These are phyloP conservation scores for Perognathus longimembris DNA, from an alignment of 2,113 vertebrate genomes.

Conservation along the genomic window DNA sequence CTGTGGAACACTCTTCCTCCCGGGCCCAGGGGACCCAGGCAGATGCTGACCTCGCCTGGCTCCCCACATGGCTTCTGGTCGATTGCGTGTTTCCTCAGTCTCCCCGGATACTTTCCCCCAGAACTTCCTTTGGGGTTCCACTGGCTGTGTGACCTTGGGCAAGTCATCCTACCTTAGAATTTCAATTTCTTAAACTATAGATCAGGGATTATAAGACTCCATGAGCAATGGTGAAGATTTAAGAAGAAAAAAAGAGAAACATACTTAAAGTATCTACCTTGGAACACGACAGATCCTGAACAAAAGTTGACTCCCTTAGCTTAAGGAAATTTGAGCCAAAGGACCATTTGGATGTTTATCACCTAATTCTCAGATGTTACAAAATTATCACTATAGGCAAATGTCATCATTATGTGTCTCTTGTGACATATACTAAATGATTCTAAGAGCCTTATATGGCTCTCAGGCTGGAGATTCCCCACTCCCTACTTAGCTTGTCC, in stretches of 20 bases:
- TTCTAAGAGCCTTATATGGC: too few species aligned
- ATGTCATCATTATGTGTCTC: too few species aligned
- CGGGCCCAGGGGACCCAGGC: neutral
- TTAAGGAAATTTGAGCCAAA: too few species aligned
- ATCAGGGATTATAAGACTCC: neutral
- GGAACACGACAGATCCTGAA: constrained; percentile 9
- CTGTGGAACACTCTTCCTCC: neutral
- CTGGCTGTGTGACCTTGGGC: constrained; percentile 29
- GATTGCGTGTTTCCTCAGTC: neutral
- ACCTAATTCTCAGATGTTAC: too few species aligned
- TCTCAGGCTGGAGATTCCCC: too few species aligned
- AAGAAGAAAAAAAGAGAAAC: neutral
- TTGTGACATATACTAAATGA: too few species aligned
- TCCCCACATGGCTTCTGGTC: neutral
- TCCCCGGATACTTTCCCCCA: neutral
- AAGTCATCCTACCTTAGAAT: constrained; percentile 38
- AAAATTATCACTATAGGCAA: too few species aligned
- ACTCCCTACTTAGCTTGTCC: neutral
- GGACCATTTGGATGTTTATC: too few species aligned
- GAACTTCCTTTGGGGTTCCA: neutral
- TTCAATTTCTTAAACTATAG: constrained; percentile 26
- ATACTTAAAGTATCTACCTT: neutral
- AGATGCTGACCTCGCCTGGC: neutral
- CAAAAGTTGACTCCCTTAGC: neutral
- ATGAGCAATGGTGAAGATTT: neutral